Evolutionary conservation across 2,797 vertebrate genomes (phyloP), one percentile per base, ranked within the genome.

Genomic region (Cheirogaleus major): DNA sequence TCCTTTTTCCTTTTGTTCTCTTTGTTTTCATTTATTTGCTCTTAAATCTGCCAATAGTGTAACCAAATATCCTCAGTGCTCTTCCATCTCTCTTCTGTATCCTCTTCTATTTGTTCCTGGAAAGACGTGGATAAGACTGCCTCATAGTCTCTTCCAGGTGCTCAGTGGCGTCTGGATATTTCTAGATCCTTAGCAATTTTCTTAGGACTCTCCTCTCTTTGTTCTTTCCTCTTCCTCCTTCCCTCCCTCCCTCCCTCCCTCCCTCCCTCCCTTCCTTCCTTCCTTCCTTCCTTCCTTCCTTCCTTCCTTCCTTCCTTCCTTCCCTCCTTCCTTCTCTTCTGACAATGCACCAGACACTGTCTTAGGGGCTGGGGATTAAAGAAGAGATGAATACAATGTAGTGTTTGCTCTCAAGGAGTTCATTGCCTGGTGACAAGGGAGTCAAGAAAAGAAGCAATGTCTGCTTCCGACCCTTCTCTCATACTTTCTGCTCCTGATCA

Each of bases 211-310:
- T 84, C 10, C 7, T 67, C 11, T 67, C 30, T 82, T 57, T 70
- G 20, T 52, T 55, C 25, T 27, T 70, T 13, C 4, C 2, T 17
- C 5, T 2, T 2, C 9, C 7, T 41, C 0, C 0, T 18, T 43
- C 20, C 4, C 1, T 14, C 13, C 12, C 4, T n/a, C 32, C 15
- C 7, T 2, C 3, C 4, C 17, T 12, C 13, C 7, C 1, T 61
- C 9, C 3, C 11, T 45, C 0, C 30, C 25, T 87, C 76, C 2
- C 48, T 57, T 43, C 45, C 13, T 25, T 50, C 15, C 7, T 25
- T 45, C 15, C 7, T 17, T 25, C 18, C n/a, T 87, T 81, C 2
- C 45, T 55, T 55, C 50, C 15, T 23, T 61, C 15, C 7, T 25
- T 52, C 18, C 8, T 25, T 30, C 17, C 32, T 87, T 83, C 2